Conservation (phyloP, 2,113 vertebrate genomes). For the Peucedramus taeniatus region DNA sequence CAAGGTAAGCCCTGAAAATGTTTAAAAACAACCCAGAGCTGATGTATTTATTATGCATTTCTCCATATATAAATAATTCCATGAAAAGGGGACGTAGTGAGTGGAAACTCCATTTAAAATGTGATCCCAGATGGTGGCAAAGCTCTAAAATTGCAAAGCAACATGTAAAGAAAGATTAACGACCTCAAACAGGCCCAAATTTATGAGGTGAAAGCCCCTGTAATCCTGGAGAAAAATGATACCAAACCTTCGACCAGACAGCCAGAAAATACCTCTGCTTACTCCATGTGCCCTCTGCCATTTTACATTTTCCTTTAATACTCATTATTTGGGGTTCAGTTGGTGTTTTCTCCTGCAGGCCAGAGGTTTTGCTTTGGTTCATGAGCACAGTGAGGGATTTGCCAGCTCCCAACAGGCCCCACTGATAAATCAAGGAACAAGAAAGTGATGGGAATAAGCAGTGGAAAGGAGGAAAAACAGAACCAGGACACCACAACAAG, state of each 20-base stretch:
- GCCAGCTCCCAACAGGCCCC: not conserved
- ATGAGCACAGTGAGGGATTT: not conserved
- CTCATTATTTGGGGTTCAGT: not conserved
- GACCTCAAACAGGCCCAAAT: conserved; percentile 66
- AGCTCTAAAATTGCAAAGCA: conserved; percentile 66
- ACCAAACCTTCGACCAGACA: conserved; percentile 61
- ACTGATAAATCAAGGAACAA: not conserved
- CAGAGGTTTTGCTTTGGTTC: not conserved
- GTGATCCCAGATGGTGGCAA: conserved; percentile 69
- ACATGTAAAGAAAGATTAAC: conserved; percentile 70
- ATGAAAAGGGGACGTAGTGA: conserved; percentile 57
- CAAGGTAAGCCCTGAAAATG: conserved; percentile 50
- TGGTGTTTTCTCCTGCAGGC: not conserved
- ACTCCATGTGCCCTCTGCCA: conserved; percentile 54
- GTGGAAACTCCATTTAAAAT: conserved; percentile 69
- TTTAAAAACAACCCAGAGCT: conserved; percentile 52
- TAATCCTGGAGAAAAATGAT: conserved; percentile 69
- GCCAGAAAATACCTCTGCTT: conserved; percentile 64
- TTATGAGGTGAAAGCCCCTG: conserved; percentile 71
- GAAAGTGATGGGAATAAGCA: not conserved
- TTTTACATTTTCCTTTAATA: not conserved
- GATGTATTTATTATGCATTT: conserved; percentile 60
- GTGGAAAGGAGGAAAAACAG: accelerated
- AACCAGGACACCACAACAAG: not conserved
- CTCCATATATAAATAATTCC: conserved; percentile 58